Evolutionary conservation across 2,797 vertebrate species (phyloP), one percentile per base, ranked within the genome.

Genomic region (Macroramphosus scolopax): DNA sequence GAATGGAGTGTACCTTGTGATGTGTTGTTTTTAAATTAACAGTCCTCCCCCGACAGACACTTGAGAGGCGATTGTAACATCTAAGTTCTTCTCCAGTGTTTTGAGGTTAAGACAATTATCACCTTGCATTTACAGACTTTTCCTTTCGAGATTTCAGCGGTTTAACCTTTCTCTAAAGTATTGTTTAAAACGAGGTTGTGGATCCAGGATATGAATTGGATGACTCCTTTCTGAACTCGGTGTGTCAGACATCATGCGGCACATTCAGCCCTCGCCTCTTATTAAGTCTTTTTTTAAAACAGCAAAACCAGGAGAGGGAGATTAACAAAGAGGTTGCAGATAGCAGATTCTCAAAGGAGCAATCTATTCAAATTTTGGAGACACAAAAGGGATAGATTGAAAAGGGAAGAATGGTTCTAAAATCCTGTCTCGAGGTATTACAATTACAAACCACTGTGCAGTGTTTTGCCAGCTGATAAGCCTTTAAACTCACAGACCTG

Each of bases 11-110:
- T 45, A 48, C 24, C 17, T 8, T 45, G 22, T 46, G 46, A 68
- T 51, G 47, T 53, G 34, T 29, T 70, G 40, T 49, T 61, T 44
- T 51, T 10, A 49, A 4, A n/a, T n/a, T n/a, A n/a, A n/a, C n/a
- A 44, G 26, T 32, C 28, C 34, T 40, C 48, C 30, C 13, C 38
- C 11, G 30, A 41, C 50, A 41, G 28, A 37, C 52, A 55, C 43
- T 26, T 34, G 34, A 22, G 33, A 69, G 30, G 46, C 1, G 1
- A 48, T 17, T 26, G 2, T 30, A 24, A 17, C 46, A n/a, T n/a
- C n/a, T n/a, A n/a, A n/a, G n/a, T 59, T 60, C 34, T 22, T 51
- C 52, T 38, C 16, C 25, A 40, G 32, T 13, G 29, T 34, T n/a
- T 15, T 10, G 31, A 47, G 53, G 49, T 51, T 29, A 54, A 42